Evolutionary conservation across 2,113 vertebrate species (phyloP).

Genomic region (Eolophus roseicapilla): DNA sequence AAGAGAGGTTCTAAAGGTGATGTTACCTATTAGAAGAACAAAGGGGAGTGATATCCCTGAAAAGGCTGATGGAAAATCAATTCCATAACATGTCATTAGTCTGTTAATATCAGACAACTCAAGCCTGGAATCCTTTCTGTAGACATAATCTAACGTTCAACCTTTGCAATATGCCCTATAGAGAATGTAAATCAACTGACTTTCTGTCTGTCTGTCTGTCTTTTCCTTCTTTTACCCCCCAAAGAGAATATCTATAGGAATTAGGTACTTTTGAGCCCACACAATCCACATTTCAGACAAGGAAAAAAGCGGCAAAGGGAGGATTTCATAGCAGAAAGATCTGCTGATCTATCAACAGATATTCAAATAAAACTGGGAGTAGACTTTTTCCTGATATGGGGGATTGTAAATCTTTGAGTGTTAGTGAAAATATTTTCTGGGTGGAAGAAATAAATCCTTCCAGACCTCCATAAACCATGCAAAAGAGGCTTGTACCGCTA

Average conservation of each 20-base stretch:
- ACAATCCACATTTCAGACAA: neutral
- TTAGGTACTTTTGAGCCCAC: neutral
- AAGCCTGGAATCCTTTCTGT: conserved; percentile 16
- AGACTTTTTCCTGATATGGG: neutral
- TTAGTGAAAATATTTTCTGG: conserved; percentile 37
- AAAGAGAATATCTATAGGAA: neutral
- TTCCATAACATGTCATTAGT: conserved; percentile 35
- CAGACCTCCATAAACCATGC: conserved; percentile 58
- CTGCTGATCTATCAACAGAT: conserved; percentile 44
- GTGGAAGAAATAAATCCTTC: conserved; percentile 66
- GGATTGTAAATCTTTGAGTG: conserved; percentile 58
- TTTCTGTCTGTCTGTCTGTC: neutral
- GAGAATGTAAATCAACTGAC: neutral
- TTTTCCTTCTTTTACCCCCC: too few relatives aligned
- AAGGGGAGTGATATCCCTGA: conserved; percentile 35
- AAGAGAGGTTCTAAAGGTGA: conserved; percentile 3
- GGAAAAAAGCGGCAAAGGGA: neutral
- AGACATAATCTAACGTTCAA: conserved; percentile 1
- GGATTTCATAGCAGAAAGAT: conserved; percentile 31
- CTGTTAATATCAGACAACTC: conserved; percentile 38
- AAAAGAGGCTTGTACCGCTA: conserved; percentile 41
- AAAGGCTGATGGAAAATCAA: conserved; percentile 40
- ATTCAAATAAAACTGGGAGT: conserved; percentile 61
- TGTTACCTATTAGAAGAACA: conserved; percentile 53
- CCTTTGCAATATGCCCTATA: neutral